Base-by-base conservation (phyloP, 2,888 invertebrate genomes). In the Vandiemenella viatica region DNA sequence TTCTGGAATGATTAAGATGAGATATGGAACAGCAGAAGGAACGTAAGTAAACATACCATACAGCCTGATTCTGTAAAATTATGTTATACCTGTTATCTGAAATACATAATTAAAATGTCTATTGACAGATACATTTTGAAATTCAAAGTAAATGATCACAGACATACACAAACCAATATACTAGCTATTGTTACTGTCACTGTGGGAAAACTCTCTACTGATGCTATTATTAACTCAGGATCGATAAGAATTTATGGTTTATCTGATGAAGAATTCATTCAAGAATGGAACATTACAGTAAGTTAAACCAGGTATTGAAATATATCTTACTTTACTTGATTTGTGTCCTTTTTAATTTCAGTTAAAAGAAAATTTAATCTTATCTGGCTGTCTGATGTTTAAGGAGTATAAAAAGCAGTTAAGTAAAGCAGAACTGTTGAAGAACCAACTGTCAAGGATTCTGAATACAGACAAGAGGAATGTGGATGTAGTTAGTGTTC, bases 401-500 rank as follows among this genome's bases (percentile, higher is more conserved):
- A 21, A 17, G 10, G 15, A 20, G 10, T 44, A 61, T 58, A 60
- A 61, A 6, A 62, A 65, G 48, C 59, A 61, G 32, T 61, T 64
- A 20, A 58, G 63, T 4, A 60, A 62, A n/a, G n/a, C n/a, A n/a
- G 51, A 71, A 71, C 58, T 67, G 66, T n/a, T n/a, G n/a, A n/a
- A n/a, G n/a, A n/a, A n/a, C n/a, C n/a, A 52, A 66, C 68, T 52
- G 68, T 71, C 51, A 64, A 64, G 46, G 67, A 74, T 56, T 60
- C 66, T 32, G n/a, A n/a, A n/a, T n/a, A n/a, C n/a, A n/a, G n/a
- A n/a, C n/a, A n/a, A n/a, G n/a, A n/a, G n/a, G n/a, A 68, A 70
- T 54, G 69, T 77, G 20, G 71, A 74, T 53, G 66, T 77, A 41
- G 75, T 77, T 61, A 74, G 74, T 49, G 68, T 76, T 17, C 70